Percentiles rank a stretch among this genome's conserved stretches.
phyloP scores from a whole-genome alignment of 2,797 vertebrate species.

The Acrossocheilus wenchowensis region DNA sequence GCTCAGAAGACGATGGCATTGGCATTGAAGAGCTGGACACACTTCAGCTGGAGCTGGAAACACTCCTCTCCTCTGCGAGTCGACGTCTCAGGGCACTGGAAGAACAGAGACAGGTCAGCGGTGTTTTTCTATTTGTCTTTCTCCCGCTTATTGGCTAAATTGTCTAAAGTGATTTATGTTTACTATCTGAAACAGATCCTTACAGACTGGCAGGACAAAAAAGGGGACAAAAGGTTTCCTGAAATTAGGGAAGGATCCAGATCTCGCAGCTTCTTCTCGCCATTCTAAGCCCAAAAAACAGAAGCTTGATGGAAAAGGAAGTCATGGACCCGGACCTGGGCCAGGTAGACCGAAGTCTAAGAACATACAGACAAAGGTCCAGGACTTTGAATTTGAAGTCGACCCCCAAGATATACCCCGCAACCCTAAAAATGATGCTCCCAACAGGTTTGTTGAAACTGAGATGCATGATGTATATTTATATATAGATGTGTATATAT shows the following conservation, averaged over 20 bases:
- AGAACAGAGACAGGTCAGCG: slow-evolving; percentile 92
- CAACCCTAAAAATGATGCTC: slow-evolving; percentile 96
- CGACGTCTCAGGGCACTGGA: slow-evolving; percentile 92
- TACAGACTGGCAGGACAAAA: slow-evolving; percentile 99
- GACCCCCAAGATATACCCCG: slow-evolving; percentile 94
- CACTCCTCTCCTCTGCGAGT: slow-evolving; percentile 92
- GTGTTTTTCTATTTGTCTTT: slow-evolving; percentile 44
- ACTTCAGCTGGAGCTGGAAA: slow-evolving; percentile 96
- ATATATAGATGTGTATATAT: too few relatives aligned
- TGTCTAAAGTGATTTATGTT: not conserved
- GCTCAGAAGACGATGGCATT: slow-evolving; percentile 96
- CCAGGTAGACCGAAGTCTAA: slow-evolving; percentile 95
- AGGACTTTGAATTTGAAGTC: slow-evolving; percentile 97
- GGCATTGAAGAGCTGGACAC: slow-evolving; percentile 98
- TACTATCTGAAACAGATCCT: slow-evolving; percentile 82
- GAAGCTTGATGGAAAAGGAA: slow-evolving; percentile 92
- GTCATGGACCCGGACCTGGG: slow-evolving; percentile 89
- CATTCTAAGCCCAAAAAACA: slow-evolving; percentile 96
- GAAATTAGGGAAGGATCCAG: slow-evolving; percentile 91
- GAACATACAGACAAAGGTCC: slow-evolving; percentile 93
- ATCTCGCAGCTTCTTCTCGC: slow-evolving; percentile 87
- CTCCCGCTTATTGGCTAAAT: not conserved
- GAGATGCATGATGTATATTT: not conserved
- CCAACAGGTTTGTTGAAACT: slow-evolving; percentile 86
- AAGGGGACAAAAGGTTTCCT: slow-evolving; percentile 92